phyloP scores from a whole-genome alignment of 2,113 vertebrate species.

The Lamprologus ornatipinnis region DNA sequence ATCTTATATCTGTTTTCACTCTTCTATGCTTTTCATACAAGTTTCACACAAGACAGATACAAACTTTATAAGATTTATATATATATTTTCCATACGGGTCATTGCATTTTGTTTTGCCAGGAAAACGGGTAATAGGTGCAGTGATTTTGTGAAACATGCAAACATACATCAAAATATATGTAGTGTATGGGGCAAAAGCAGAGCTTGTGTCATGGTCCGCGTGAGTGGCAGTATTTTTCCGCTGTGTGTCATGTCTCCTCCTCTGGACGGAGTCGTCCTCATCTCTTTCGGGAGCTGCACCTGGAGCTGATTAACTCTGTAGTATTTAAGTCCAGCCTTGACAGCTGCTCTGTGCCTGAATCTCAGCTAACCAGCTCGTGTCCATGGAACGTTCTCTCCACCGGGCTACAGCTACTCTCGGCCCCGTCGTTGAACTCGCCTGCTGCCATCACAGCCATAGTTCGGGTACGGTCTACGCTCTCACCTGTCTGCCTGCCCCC shows the following conservation, averaged over 20 bases:
- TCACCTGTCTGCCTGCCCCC: neutral
- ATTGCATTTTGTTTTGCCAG: neutral
- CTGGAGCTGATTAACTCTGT: neutral
- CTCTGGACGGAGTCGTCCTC: neutral
- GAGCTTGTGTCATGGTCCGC: neutral
- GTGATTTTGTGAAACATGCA: neutral
- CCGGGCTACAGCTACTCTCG: neutral
- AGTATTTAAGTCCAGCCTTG: neutral
- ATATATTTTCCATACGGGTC: neutral
- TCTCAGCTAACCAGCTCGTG: neutral
- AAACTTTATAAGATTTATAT: neutral
- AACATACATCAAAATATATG: neutral
- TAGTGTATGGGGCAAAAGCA: neutral
- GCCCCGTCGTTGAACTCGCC: neutral
- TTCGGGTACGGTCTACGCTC: accelerated
- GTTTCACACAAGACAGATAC: neutral
- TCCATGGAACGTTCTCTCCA: neutral
- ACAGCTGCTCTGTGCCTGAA: neutral
- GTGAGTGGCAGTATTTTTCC: neutral
- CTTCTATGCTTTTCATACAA: neutral
- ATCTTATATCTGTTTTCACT: neutral
- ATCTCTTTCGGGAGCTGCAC: neutral
- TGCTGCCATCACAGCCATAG: neutral
- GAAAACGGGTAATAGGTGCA: neutral
- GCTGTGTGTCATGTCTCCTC: neutral